These are phyloP conservation scores for Ciconia nigra DNA, from an alignment of 2,797 vertebrate genomes.

Conservation along the genomic window DNA sequence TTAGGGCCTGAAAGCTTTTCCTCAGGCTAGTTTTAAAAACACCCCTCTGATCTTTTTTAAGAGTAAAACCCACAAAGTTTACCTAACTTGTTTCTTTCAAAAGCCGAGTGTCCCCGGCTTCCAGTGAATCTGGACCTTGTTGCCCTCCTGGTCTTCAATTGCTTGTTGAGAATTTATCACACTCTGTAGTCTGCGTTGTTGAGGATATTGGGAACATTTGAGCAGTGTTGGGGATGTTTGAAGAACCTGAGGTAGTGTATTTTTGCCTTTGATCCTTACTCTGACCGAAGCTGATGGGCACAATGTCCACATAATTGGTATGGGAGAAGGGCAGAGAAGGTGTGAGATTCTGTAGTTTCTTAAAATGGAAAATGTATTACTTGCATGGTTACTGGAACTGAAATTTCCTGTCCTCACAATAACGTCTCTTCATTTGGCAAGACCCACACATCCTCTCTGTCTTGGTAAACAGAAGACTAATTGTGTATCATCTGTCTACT, in stretches of 20 bases:
- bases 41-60: neutral
- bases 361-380: neutral
- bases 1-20: neutral
- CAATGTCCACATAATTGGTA: neutral
- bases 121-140: neutral
- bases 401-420: neutral
- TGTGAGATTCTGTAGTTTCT: neutral
- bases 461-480: neutral
- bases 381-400: neutral
- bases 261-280: neutral
- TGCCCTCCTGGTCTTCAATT: neutral
- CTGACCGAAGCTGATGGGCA: neutral
- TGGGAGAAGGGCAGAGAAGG: neutral
- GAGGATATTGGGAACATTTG: neutral
- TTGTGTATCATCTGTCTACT: neutral
- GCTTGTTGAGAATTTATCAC: neutral
- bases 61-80: neutral
- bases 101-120: neutral
- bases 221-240: neutral
- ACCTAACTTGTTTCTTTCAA: neutral
- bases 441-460: neutral
- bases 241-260: neutral
- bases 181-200: neutral
- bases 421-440: neutral
- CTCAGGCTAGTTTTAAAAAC: neutral